These are phyloP conservation scores for Acleris emargana DNA, from an alignment of 2,888 invertebrate genomes.

Conservation along the genomic window DNA sequence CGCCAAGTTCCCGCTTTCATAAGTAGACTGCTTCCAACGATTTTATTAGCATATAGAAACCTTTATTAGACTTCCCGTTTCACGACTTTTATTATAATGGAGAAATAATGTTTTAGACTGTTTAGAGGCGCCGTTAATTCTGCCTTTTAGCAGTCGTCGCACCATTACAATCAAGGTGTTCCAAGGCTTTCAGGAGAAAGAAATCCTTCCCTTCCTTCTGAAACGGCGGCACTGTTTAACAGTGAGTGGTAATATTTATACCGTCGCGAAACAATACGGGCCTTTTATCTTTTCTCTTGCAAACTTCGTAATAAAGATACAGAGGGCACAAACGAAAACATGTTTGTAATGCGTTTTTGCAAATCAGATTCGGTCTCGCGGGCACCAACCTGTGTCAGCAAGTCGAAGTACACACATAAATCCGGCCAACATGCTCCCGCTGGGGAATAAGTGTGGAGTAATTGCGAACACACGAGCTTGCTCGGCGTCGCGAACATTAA, in stretches of 20 bases:
- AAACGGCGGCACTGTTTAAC: not conserved
- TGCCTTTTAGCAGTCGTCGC: conserved; percentile 42
- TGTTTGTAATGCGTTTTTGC: conserved; percentile 41
- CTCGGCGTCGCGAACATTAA: conserved; percentile 77
- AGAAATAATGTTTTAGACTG: conserved; percentile 63
- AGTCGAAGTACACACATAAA: conserved; percentile 73
- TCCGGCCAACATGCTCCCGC: conserved; percentile 63
- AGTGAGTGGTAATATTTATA: conserved; percentile 30
- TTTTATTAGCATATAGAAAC: conserved; percentile 58
- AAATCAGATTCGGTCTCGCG: conserved; percentile 58
- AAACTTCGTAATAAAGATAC: conserved; percentile 35
- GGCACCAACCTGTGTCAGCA: conserved; percentile 63
- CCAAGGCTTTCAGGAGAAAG: conserved; percentile 4
- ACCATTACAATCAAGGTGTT: conserved; percentile 39
- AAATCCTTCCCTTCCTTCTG: conserved; percentile 1
- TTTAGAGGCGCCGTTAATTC: conserved; percentile 49
- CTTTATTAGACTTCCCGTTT: conserved; percentile 54
- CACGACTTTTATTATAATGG: conserved; percentile 66
- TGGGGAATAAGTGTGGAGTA: conserved; percentile 77
- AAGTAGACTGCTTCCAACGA: conserved; percentile 45
- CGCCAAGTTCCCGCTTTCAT: conserved; percentile 45
- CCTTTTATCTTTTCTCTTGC: conserved; percentile 29
- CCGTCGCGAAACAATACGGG: conserved; percentile 26
- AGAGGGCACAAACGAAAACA: conserved; percentile 33
- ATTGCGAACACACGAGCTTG: conserved; percentile 73